These are phyloP conservation scores for Eupithecia vulgata DNA, from an alignment of 2,888 invertebrate genomes.

Conservation along the genomic window DNA sequence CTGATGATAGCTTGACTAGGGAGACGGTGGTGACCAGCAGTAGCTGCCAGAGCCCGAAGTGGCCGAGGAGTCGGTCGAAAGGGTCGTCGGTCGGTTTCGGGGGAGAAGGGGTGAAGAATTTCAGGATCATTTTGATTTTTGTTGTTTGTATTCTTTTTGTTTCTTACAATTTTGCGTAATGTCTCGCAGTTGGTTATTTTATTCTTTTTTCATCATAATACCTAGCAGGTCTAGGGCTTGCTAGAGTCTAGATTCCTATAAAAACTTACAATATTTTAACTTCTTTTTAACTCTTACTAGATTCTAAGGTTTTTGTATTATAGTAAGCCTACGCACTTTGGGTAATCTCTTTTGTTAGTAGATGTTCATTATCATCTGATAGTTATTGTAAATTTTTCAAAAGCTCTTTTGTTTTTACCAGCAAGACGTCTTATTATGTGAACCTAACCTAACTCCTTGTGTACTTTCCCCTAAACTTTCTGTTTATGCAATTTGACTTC, in stretches of 20 bases:
- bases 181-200: not conserved
- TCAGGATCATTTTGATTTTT: constrained; percentile 60
- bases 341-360: too few relatives aligned
- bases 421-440: not conserved
- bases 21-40: constrained; percentile 86
- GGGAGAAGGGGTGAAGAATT: constrained; percentile 46
- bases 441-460: not conserved
- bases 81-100: constrained; percentile 61
- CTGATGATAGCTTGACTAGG: constrained; percentile 89
- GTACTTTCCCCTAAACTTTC: not conserved
- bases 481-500: not conserved
- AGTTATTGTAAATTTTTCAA: not conserved
- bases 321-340: too few relatives aligned
- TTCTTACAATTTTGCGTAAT: not conserved
- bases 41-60: constrained; percentile 88
- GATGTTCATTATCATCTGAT: not conserved
- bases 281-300: not conserved
- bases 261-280: not conserved
- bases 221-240: too few relatives aligned
- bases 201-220: not conserved
- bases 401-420: not conserved
- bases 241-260: not conserved
- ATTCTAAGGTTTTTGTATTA: too few relatives aligned
- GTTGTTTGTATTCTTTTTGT: not conserved
- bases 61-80: constrained; percentile 67